Base-by-base conservation (phyloP, 2,888 invertebrate species). In the Cephonodes hylas region DNA sequence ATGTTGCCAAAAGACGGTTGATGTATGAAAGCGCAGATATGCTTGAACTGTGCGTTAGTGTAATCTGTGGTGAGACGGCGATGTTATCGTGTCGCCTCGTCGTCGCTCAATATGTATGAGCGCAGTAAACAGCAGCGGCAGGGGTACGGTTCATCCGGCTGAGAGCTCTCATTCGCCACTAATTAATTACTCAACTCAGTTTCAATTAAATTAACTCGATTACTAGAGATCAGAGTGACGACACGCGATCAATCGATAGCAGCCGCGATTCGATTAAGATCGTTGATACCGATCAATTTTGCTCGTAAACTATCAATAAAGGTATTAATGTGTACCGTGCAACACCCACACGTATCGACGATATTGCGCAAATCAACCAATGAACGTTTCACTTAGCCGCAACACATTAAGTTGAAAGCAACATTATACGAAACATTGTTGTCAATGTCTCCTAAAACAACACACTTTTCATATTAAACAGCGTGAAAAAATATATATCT, bases 141-240 rank as follows among this genome's bases (percentile, higher is more conserved):
- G 79, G 76, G 78, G 77, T 76, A 71, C 77, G 76, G 79, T 81
- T 83, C 86, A 86, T 85, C 85, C 83, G 80, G 73, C 83, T 83
- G 84, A 88, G 87, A 89, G 87, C 88, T 85, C 85, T 85, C 86
- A 83, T 88, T 89, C 85, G 81, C 86, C 86, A 85, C 89, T 91
- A 91, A 92, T 92, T 92, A 91, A 91, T 91, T 91, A 91, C 88
- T 83, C 84, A 84, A 90, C 89, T 91, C 86, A 82, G 85, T 89
- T 88, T 91, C 89, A 91, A 91, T 92, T 89, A 88, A 90, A 89
- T 91, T 89, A 89, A 87, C 86, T 88, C 83, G 83, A 83, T 89
- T 88, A 86, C 86, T 81, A 75, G 75, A 81, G 86, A 86, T 83
- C 84, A 85, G 85, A 83, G 83, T 86, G 87, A 88, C 89, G 86